A percentile compares a stretch with the other conserved stretches of the same genome.
phyloP scores from a whole-genome alignment of 2,113 vertebrate genomes.

The Spermophilus dauricus region DNA sequence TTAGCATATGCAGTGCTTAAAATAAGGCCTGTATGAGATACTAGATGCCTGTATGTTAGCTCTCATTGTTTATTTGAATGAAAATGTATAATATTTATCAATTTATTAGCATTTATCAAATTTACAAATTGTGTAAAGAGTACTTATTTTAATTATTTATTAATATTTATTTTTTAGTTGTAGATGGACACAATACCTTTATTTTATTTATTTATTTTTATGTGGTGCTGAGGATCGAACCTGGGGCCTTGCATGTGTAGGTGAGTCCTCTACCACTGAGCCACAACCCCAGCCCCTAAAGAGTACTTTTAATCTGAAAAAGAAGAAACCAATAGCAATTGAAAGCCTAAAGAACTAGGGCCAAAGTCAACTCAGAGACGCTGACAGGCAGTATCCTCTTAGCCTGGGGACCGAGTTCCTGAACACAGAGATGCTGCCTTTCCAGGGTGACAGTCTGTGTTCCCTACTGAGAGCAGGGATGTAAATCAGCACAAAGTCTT shows the following conservation, averaged over 20 bases:
- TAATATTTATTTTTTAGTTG: too few species aligned
- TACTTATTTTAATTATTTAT: too few species aligned
- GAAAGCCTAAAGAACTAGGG: not conserved
- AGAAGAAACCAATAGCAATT: not conserved
- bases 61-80: not conserved
- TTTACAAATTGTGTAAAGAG: not conserved
- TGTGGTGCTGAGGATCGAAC: too few species aligned
- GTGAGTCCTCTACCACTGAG: too few species aligned
- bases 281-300: too few species aligned
- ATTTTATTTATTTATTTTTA: too few species aligned
- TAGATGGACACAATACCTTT: too few species aligned
- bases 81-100: not conserved
- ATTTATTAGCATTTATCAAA: not conserved
- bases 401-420: not conserved
- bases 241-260: too few species aligned
- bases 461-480: not conserved
- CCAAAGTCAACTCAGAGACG: not conserved
- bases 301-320: not conserved
- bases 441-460: fast-evolving
- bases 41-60: not conserved
- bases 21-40: not conserved
- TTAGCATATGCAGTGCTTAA: not conserved
- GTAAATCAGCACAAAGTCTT: not conserved
- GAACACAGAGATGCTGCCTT: not conserved
- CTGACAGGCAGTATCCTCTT: not conserved